Evolutionary conservation across 2,797 vertebrate genomes (phyloP).

Genomic region (Dallia pectoralis): DNA sequence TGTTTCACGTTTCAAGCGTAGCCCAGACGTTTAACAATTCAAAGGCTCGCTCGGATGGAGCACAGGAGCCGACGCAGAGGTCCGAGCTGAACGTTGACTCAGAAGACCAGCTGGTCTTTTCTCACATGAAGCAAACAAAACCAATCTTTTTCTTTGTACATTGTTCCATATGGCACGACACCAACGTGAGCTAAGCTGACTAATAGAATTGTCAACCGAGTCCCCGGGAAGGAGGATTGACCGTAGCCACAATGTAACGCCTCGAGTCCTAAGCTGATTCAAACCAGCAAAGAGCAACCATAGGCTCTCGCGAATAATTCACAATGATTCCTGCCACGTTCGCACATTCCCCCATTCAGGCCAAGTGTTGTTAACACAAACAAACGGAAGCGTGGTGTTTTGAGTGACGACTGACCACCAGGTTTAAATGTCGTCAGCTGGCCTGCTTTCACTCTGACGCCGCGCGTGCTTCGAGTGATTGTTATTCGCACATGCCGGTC

Average conservation of each 20-base stretch:
- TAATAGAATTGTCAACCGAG: constrained; percentile 16
- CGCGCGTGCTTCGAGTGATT: neutral
- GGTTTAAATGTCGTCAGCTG: neutral
- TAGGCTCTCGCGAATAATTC: too few species aligned
- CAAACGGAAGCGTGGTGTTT: neutral
- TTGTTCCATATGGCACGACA: constrained; percentile 27
- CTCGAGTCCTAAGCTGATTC: constrained; percentile 15
- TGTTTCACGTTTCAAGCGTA: too few species aligned
- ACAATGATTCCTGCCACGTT: too few species aligned
- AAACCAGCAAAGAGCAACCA: constrained; percentile 8
- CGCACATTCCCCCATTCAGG: too few species aligned
- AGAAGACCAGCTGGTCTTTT: constrained; percentile 37
- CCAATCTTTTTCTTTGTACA: constrained; percentile 31
- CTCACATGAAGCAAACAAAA: constrained; percentile 13
- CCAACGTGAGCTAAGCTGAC: constrained; percentile 17
- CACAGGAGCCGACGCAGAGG: constrained; percentile 4
- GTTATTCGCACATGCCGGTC: neutral
- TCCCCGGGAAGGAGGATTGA: neutral
- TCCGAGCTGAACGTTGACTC: constrained; percentile 21
- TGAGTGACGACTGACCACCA: neutral
- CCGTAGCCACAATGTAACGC: constrained; percentile 12
- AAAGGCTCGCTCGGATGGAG: constrained; percentile 28
- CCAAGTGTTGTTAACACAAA: neutral
- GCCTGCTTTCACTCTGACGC: neutral
- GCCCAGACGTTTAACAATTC: neutral